A percentile compares a stretch with the other conserved stretches of the same genome.
Conservation (phyloP, 2,113 vertebrate genomes). For the Lepisosteus osseus region DNA sequence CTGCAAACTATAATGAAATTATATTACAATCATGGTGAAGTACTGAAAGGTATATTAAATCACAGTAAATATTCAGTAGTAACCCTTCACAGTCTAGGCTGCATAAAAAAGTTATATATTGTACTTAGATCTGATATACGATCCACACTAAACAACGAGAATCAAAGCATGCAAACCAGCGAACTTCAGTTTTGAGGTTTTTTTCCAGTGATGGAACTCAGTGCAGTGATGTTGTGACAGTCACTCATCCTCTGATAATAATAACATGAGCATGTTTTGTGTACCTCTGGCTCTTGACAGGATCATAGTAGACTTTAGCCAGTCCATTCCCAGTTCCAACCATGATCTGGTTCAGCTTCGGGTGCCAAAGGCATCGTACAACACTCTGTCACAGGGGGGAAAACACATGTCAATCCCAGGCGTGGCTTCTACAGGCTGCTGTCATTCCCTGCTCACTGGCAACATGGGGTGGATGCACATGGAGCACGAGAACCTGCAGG, state of each 20-base stretch:
- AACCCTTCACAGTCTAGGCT: too few species aligned
- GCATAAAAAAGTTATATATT: not conserved
- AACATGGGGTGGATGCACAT: too few species aligned
- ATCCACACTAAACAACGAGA: not conserved
- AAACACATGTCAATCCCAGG: not conserved
- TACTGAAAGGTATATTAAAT: too few species aligned
- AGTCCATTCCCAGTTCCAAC: constrained; percentile 89
- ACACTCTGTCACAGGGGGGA: constrained; percentile 71
- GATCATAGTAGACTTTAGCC: constrained; percentile 94
- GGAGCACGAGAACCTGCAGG: too few species aligned
- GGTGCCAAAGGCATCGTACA: constrained; percentile 96
- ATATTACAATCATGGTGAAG: too few species aligned
- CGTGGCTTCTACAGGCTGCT: too few species aligned
- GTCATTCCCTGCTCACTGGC: too few species aligned
- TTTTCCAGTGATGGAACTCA: too few species aligned
- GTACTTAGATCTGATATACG: not conserved
- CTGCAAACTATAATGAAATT: too few species aligned
- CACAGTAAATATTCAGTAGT: too few species aligned
- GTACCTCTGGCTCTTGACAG: constrained; percentile 92
- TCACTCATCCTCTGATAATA: not conserved
- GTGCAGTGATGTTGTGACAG: too few species aligned
- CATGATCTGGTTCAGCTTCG: constrained; percentile 97
- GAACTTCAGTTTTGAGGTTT: too few species aligned
- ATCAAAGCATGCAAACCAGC: not conserved
- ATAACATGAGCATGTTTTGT: not conserved